Evolutionary conservation across 2,888 invertebrate species (phyloP), one percentile per base, ranked within the genome.

Genomic region (Oscheius myriophilus): DNA sequence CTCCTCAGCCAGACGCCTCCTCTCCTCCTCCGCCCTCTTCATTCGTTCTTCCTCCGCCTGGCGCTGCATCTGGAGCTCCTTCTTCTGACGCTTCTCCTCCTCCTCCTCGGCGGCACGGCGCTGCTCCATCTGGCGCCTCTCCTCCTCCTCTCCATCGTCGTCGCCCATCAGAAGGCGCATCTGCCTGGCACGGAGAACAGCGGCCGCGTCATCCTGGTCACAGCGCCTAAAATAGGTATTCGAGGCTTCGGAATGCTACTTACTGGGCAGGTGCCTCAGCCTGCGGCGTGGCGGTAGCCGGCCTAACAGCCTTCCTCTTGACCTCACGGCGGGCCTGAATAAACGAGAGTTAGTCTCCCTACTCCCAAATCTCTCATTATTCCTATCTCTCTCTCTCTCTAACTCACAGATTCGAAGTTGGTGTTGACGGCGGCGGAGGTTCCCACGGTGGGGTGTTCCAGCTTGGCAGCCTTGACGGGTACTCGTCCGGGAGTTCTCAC

Each of bases 401-500:
- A 21, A 54, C 26, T 11, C 2, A 54, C 54, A 11, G 54, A 54
- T 23, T 26, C 33, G 39, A 54, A 54, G 39, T 26, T 25, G 53
- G 18, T 18, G 25, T 14, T 25, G 18, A 25, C 16, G 16, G 53
- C 25, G 12, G 18, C 16, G 16, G 16, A 6, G 25, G 25, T 53
- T 16, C 43, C 57, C 9, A 18, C 11, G 21, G 46, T 11, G 3
- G 21, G 46, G 18, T 46, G 46, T 4, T 57, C 57, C 23, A 61
- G 21, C 25, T 33, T 45, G 23, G 61, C 21, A 6, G 21, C 45
- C 49, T 61, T 61, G 18, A 46, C 23, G 7, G 61, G 61, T n/a
- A 21, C 45, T 12, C 61, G 21, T 25, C 61, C 61, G n/a, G 61
- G 61, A 7, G 61, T 61, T 14, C 45, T 25, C 53, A 7, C 11